Conservation (phyloP, 2,888 invertebrate genomes). For the Cephus pygmeus region DNA sequence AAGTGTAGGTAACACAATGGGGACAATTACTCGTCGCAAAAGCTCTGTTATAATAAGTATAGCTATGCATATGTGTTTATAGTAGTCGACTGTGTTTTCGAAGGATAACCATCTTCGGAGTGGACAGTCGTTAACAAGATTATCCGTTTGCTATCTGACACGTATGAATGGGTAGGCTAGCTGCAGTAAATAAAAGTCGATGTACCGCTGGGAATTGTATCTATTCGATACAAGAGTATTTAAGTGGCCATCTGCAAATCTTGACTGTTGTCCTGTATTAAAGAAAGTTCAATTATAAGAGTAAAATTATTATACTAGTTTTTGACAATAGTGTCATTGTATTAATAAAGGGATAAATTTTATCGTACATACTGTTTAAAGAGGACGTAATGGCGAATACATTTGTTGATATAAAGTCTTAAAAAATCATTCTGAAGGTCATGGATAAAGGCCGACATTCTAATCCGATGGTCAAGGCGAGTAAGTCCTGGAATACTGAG, state of each 20-base stretch:
- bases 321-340: background rate
- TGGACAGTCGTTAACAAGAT: conserved; percentile 39
- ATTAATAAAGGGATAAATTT: background rate
- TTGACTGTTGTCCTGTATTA: background rate
- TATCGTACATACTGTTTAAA: background rate
- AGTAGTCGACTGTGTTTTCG: background rate
- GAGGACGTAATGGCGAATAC: background rate
- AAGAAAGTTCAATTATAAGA: background rate
- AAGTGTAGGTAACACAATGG: background rate
- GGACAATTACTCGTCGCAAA: no score
- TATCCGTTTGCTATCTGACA: conserved; percentile 46
- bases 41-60: background rate
- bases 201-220: background rate
- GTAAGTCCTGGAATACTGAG: background rate
- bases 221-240: background rate
- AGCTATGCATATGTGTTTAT: background rate
- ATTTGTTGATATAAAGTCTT: background rate
- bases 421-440: background rate
- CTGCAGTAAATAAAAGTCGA: conserved; percentile 28
- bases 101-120: background rate
- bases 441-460: background rate
- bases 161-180: conserved; percentile 31
- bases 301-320: background rate
- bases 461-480: background rate
- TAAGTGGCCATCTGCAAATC: background rate